Evolutionary conservation across 2,888 invertebrate species (phyloP), one percentile per base, ranked within the genome.

Genomic region (Heliconius aoede): DNA sequence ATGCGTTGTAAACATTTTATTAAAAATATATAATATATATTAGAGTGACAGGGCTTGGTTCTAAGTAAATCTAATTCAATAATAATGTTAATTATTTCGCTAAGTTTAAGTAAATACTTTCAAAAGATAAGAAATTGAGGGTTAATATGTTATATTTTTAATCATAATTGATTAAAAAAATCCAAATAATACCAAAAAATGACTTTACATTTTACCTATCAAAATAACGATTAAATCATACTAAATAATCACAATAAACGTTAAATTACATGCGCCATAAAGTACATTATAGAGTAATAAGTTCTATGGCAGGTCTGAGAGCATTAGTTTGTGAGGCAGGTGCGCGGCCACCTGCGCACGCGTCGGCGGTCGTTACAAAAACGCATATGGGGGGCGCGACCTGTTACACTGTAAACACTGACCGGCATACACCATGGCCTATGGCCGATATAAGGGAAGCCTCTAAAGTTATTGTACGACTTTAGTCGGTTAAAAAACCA

Each of bases 271-370:
- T 69, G 28, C 15, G 40, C 28, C 61, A 72, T 79, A 72, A 71
- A 79, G 82, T 83, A 80, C 79, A 78, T 81, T 86, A 82, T 80
- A 67, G 40, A 58, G 62, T 87, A 89, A 89, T 91, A 89, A 83
- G 85, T 82, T 77, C 74, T 76, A 77, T 73, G 76, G 79, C 60
- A 67, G 65, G 73, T 64, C 62, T 73, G 71, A 77, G 78, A 80
- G 76, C 72, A 73, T 81, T 79, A 77, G 80, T 61, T 73, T 78
- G 91, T 89, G 84, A 90, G 86, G 95, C 95, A 91, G 95, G 94
- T 91, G 95, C 91, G 83, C 88, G 80, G 87, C 83, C 94, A 94
- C 94, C 94, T 94, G 94, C 94, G 93, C 92, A 89, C 91, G 93
- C 89, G 92, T 88, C 88, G 90, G 76, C 80, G 75, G 81, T 87